These are phyloP conservation scores for Cyphotilapia sp. DNA, from an alignment of 2,113 vertebrate genomes.

Conservation along the genomic window DNA sequence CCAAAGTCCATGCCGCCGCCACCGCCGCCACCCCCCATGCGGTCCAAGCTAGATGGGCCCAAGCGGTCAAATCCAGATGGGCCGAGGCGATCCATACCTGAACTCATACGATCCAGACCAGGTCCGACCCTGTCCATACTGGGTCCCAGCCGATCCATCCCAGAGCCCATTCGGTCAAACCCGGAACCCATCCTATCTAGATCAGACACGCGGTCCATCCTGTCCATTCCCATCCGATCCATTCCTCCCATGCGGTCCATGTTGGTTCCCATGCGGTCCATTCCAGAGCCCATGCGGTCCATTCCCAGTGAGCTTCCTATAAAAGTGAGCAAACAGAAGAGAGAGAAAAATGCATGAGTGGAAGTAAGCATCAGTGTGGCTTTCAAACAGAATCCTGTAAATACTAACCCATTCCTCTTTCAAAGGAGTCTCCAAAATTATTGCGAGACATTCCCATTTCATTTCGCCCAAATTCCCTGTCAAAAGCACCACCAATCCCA, in stretches of 20 bases:
- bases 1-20: slow-evolving; percentile 63
- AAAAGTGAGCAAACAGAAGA: background rate
- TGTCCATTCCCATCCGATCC: slow-evolving; percentile 84
- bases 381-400: slow-evolving; percentile 11
- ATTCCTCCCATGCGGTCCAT: slow-evolving; percentile 80
- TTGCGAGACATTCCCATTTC: slow-evolving; percentile 85
- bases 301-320: slow-evolving; percentile 74
- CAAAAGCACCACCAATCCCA: slow-evolving; percentile 83
- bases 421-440: slow-evolving; percentile 85
- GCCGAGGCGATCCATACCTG: slow-evolving; percentile 85
- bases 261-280: slow-evolving; percentile 70
- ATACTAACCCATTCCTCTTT: slow-evolving; percentile 83
- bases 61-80: slow-evolving; percentile 78
- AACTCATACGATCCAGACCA: slow-evolving; percentile 84
- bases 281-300: slow-evolving; percentile 82
- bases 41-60: slow-evolving; percentile 81
- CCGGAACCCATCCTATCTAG: slow-evolving; percentile 84
- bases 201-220: slow-evolving; percentile 84
- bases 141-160: slow-evolving; percentile 85
- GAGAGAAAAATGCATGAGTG: background rate
- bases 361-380: background rate
- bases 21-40: slow-evolving; percentile 70
- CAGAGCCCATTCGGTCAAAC: slow-evolving; percentile 84
- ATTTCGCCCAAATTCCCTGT: slow-evolving; percentile 80
- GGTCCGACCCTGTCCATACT: slow-evolving; percentile 85